Conservation (phyloP, 2,113 vertebrate species). For the Xenotilapia longispinis region DNA sequence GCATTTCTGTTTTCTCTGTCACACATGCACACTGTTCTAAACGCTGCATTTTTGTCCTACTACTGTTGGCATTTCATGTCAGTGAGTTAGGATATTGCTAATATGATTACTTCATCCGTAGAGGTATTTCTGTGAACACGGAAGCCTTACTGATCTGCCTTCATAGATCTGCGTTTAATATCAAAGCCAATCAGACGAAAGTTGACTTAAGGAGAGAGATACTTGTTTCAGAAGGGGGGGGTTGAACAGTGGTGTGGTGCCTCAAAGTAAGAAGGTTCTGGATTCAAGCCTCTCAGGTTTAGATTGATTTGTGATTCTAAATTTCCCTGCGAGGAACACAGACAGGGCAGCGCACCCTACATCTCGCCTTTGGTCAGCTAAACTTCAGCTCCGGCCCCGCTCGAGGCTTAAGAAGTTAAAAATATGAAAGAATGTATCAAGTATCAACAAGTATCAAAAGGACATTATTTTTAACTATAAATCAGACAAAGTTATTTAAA, state of each 20-base stretch:
- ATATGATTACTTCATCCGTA: not conserved
- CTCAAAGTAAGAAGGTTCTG: not conserved
- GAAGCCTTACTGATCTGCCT: not conserved
- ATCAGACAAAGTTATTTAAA: not conserved
- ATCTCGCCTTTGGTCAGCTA: not conserved
- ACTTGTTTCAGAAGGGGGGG: not conserved
- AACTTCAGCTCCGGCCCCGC: not conserved
- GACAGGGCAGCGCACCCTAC: not conserved
- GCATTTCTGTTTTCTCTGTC: not conserved
- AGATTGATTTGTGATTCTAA: not conserved
- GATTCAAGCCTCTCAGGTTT: not conserved
- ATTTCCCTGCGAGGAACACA: accelerated
- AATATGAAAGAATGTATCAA: not conserved
- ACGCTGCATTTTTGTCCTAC: not conserved
- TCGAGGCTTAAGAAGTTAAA: not conserved
- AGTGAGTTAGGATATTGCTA: not conserved
- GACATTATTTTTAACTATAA: not conserved
- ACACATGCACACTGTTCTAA: not conserved
- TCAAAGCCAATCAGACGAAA: not conserved
- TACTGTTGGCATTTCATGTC: not conserved
- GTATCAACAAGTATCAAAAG: not conserved
- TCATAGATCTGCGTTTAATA: accelerated
- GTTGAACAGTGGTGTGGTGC: not conserved
- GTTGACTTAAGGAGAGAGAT: not conserved
- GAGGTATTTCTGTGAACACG: not conserved